Conservation (phyloP, 2,113 vertebrate genomes). For the Bos taurus region ARS-UCD2.0 NC_037333.1:48289001-48289500, state of each 20-base stretch:
- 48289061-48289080: not conserved
- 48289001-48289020: not conserved
- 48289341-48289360: not conserved
- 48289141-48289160: not conserved
- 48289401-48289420: not conserved
- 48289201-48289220: not conserved
- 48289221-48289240: not conserved
- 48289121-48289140: not conserved
- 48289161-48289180: not conserved
- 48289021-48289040: not conserved
- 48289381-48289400: not conserved
- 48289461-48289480: not conserved
- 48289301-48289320: not conserved
- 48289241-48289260: not conserved
- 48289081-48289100: not conserved
- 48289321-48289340: not conserved
- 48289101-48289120: not conserved
- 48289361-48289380: not conserved
- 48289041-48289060: not conserved
- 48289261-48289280: not conserved
- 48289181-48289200: not conserved
- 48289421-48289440: not conserved
- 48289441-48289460: not conserved
- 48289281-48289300: not conserved
- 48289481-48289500: not conserved